A percentile compares a stretch with the other conserved stretches of the same genome.
Evolutionary conservation across 1,140 invertebrate genomes (phyloP).

Genomic region (Bursaphelenchus mucronatus): DNA sequence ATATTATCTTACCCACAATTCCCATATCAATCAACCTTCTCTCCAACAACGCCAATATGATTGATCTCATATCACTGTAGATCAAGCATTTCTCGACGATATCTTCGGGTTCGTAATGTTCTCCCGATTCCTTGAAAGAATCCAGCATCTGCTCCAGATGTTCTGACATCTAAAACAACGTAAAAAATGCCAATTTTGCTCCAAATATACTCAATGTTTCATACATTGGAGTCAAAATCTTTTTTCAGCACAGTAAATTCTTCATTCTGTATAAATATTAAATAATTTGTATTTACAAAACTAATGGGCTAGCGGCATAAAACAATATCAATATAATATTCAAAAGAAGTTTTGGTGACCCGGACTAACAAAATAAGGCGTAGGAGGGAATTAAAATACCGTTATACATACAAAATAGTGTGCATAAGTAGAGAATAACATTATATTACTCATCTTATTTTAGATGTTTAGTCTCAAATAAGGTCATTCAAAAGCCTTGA

Average conservation of each 20-base stretch:
- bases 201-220: not conserved
- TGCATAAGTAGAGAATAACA: not conserved
- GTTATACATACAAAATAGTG: not conserved
- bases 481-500: not conserved
- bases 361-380: not conserved
- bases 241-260: not conserved
- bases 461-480: not conserved
- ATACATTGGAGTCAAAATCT: not conserved
- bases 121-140: not conserved
- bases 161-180: not conserved
- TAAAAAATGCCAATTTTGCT: not conserved
- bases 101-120: constrained; percentile 1
- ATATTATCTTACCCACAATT: not conserved
- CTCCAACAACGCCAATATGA: constrained; percentile 12
- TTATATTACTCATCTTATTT: constrained; percentile 1
- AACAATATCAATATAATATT: not conserved
- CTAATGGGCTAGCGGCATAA: not conserved
- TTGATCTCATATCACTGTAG: not conserved
- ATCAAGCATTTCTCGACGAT: constrained; percentile 1
- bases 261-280: not conserved
- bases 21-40: constrained; percentile 16
- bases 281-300: constrained; percentile 4
- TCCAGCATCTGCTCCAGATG: constrained; percentile 9
- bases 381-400: not conserved
- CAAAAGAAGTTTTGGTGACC: not conserved